A percentile compares a stretch with the other conserved stretches of the same genome.
Conservation (phyloP, 2,113 vertebrate species). For the Girardinichthys multiradiatus region DNA sequence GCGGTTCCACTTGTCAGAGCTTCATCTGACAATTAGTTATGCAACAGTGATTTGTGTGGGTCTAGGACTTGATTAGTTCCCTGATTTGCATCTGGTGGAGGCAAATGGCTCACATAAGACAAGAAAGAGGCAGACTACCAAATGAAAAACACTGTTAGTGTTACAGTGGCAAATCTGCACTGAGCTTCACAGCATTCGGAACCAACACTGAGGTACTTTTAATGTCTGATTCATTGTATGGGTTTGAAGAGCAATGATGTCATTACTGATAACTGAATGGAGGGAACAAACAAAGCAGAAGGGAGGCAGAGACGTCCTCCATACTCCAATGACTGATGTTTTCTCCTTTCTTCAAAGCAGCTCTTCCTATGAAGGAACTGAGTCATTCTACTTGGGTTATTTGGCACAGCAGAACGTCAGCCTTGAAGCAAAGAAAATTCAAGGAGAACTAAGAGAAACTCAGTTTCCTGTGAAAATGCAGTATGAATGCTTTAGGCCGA, state of each 20-base stretch:
- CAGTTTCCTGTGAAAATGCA: no score
- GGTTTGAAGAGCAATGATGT: constrained; percentile 2
- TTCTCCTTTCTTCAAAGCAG: background rate
- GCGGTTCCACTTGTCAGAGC: constrained; percentile 20
- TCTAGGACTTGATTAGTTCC: constrained; percentile 52
- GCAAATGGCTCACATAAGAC: constrained; percentile 20
- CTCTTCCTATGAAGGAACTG: constrained; percentile 10
- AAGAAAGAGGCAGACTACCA: constrained; percentile 11
- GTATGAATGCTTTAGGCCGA: background rate
- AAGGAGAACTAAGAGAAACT: background rate
- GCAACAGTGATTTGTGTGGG: constrained; percentile 50
- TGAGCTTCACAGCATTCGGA: background rate
- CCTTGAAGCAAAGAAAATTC: constrained; percentile 31
- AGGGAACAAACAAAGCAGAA: constrained; percentile 1
- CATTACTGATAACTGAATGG: constrained; percentile 3
- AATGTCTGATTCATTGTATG: constrained; percentile 2
- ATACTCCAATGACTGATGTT: background rate
- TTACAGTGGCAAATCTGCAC: background rate
- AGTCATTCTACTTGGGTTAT: constrained; percentile 11
- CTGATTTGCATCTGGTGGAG: constrained; percentile 22
- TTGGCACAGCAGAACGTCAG: background rate
- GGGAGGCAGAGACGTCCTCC: background rate
- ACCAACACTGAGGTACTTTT: background rate
- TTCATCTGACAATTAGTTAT: constrained; percentile 59
- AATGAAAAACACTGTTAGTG: constrained; percentile 18